Conservation (phyloP, 2,888 invertebrate genomes). For the Galerucella nymphaeae region DNA sequence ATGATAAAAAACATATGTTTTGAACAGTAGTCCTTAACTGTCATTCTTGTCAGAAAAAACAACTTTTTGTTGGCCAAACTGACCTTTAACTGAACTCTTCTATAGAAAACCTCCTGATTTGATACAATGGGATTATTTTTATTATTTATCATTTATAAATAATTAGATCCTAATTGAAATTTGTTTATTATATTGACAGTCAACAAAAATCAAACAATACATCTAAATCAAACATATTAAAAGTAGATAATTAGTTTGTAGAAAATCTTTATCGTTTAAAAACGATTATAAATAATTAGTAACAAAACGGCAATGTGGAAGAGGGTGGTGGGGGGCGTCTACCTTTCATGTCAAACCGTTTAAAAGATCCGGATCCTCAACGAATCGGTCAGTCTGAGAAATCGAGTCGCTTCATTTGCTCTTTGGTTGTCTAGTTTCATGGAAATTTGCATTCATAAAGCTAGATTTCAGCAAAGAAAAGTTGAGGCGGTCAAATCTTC, state of each 20-base stretch:
- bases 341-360: background rate
- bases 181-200: background rate
- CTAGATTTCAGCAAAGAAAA: constrained; percentile 61
- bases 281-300: background rate
- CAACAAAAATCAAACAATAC: background rate
- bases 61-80: no score
- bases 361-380: background rate
- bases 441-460: constrained; percentile 62
- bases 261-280: background rate
- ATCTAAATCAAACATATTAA: background rate
- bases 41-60: no score
- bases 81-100: no score
- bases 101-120: no score
- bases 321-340: background rate
- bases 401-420: constrained; percentile 47
- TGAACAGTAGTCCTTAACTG: no score
- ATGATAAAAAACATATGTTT: no score
- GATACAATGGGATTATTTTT: no score
- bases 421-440: constrained; percentile 71
- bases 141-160: no score
- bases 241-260: constrained; percentile 4
- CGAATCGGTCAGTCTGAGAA: background rate
- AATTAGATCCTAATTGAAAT: no score
- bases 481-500: constrained; percentile 41
- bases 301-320: background rate